A percentile compares a stretch with the other conserved stretches of the same genome.
Conservation (phyloP, 2,113 vertebrate species). For the Zapus hudsonius region DNA sequence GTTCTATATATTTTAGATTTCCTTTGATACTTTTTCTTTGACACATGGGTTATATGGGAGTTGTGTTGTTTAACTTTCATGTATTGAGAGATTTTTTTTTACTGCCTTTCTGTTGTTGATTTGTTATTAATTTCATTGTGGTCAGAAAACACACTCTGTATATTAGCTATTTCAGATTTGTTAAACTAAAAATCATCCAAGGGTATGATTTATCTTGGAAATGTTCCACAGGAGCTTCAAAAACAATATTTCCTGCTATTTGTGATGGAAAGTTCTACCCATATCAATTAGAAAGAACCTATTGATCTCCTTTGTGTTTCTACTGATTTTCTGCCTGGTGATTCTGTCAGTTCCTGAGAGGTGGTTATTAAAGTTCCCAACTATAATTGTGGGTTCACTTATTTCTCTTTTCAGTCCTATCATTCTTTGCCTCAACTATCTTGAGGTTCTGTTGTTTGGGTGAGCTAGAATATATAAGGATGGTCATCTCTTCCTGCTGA, state of each 20-base stretch:
- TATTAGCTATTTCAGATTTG: no score
- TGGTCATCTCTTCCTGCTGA: not conserved
- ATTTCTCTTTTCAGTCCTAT: not conserved
- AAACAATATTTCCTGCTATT: not conserved
- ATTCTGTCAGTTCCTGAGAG: not conserved
- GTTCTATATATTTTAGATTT: not conserved
- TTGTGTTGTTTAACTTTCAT: not conserved
- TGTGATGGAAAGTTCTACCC: not conserved
- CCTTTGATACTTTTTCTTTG: no score
- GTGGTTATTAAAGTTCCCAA: not conserved
- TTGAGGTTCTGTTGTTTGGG: not conserved
- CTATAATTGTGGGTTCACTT: not conserved
- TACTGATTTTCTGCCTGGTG: not conserved
- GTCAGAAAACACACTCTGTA: no score
- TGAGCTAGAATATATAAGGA: not conserved
- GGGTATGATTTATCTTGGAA: not conserved
- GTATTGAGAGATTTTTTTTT: not conserved
- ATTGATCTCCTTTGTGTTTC: not conserved
- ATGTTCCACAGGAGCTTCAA: not conserved
- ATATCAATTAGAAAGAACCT: not conserved
- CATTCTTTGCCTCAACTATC: not conserved
- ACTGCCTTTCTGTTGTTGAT: not conserved
- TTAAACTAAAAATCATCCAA: no score
- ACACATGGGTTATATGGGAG: not conserved
- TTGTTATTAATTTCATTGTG: not conserved